Conservation (phyloP, 2,888 invertebrate species). For the Beris morrisii region DNA sequence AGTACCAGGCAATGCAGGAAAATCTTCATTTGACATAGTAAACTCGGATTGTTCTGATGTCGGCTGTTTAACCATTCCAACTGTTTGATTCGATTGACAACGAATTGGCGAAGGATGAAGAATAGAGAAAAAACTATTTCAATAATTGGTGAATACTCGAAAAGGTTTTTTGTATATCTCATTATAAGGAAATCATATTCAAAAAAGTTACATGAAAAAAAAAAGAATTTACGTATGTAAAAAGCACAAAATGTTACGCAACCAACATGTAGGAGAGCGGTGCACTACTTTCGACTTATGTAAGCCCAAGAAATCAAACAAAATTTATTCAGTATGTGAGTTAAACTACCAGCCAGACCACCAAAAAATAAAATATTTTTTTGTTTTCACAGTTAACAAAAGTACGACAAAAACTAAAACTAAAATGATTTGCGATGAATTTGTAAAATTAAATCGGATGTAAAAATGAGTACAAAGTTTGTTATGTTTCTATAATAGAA, state of each 20-base stretch:
- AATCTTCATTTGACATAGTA: conserved; percentile 98
- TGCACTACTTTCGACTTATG: too few species aligned
- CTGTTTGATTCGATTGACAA: conserved; percentile 54
- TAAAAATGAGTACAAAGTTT: not conserved
- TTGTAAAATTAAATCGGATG: not conserved
- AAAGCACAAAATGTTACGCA: too few species aligned
- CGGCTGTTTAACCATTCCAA: conserved; percentile 95
- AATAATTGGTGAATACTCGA: too few species aligned
- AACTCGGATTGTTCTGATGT: conserved; percentile 90
- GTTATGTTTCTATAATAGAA: not conserved
- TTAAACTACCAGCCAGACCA: not conserved
- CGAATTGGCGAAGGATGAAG: conserved; percentile 11
- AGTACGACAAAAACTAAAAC: not conserved
- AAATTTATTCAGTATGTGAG: too few species aligned
- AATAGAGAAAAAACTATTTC: not conserved
- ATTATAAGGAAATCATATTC: too few species aligned
- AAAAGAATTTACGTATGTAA: too few species aligned
- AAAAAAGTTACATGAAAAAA: too few species aligned
- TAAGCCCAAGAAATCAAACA: too few species aligned
- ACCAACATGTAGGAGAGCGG: too few species aligned
- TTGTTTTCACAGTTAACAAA: not conserved
- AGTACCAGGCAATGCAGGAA: conserved; percentile 97
- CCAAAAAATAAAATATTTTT: not conserved
- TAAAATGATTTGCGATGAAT: not conserved
- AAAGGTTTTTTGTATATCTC: too few species aligned